phyloP scores from a whole-genome alignment of 2,113 vertebrate genomes.

The Hemicordylus capensis region DNA sequence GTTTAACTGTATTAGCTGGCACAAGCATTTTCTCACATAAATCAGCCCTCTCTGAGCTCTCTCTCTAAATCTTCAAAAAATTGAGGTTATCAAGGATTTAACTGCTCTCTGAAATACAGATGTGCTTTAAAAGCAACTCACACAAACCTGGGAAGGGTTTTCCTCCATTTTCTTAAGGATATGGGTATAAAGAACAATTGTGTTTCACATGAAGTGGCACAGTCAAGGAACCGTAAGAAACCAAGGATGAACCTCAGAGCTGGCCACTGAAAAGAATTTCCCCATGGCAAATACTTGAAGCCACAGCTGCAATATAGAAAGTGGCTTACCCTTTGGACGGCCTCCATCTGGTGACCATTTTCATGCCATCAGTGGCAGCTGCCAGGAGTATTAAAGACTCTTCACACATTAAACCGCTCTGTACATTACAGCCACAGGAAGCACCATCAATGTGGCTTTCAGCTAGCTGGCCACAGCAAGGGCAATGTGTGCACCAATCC shows the following conservation, averaged over 20 bases:
- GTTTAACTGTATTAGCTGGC: constrained; percentile 9
- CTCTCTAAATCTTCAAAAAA: constrained; percentile 20
- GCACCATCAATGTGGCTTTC: background rate
- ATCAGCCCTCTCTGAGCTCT: constrained; percentile 27
- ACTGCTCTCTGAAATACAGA: background rate
- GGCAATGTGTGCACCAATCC: background rate
- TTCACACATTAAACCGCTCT: no score
- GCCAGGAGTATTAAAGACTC: background rate
- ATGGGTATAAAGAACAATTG: background rate
- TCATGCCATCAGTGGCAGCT: background rate
- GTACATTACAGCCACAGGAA: background rate
- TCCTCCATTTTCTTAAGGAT: background rate
- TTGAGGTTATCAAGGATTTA: background rate
- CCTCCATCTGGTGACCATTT: background rate
- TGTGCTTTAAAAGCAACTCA: background rate
- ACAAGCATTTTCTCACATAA: constrained; percentile 41
- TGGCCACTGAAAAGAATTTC: background rate
- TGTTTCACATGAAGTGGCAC: background rate
- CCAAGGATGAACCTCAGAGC: background rate
- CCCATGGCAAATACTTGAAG: no score
- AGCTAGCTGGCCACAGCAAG: background rate
- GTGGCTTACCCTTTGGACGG: background rate
- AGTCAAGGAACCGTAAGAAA: background rate
- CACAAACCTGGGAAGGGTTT: background rate
- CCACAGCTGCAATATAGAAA: no score